Percentiles rank a stretch among this genome's conserved stretches.
Conservation (phyloP, 1,140 invertebrate genomes). For the Orchestia grillus region DNA sequence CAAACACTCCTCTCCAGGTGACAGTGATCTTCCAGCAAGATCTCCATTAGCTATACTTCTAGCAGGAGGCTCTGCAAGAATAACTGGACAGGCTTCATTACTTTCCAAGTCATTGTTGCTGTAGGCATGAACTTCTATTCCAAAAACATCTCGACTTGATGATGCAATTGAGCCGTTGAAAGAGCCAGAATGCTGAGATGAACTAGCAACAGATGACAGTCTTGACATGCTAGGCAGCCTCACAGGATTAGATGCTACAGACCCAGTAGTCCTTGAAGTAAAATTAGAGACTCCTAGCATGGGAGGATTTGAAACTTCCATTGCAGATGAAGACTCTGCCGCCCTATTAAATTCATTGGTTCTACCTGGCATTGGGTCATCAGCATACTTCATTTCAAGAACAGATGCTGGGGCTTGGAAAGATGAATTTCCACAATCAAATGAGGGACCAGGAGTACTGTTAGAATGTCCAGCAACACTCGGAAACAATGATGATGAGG, state of each 20-base stretch:
- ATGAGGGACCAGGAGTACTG: neutral
- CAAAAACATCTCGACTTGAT: neutral
- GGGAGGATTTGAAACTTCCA: neutral
- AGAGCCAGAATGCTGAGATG: neutral
- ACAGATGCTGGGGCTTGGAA: neutral
- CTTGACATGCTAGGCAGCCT: neutral
- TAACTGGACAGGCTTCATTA: slow-evolving; percentile 28
- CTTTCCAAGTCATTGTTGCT: neutral
- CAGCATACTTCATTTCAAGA: neutral
- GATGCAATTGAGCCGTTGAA: neutral
- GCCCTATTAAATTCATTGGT: neutral
- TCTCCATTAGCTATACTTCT: neutral
- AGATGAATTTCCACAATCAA: neutral
- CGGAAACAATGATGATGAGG: neutral
- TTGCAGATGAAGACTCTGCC: neutral
- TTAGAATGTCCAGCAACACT: neutral
- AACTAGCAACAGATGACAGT: neutral
- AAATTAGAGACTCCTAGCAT: neutral
- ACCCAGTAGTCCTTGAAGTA: neutral
- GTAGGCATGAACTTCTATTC: neutral
- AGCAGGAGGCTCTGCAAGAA: neutral
- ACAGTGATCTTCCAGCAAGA: neutral
- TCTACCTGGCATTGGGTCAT: neutral
- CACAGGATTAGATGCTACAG: neutral
- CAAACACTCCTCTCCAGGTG: neutral